phyloP scores from a whole-genome alignment of 2,113 vertebrate species.

The Platycercus adscitus region DNA sequence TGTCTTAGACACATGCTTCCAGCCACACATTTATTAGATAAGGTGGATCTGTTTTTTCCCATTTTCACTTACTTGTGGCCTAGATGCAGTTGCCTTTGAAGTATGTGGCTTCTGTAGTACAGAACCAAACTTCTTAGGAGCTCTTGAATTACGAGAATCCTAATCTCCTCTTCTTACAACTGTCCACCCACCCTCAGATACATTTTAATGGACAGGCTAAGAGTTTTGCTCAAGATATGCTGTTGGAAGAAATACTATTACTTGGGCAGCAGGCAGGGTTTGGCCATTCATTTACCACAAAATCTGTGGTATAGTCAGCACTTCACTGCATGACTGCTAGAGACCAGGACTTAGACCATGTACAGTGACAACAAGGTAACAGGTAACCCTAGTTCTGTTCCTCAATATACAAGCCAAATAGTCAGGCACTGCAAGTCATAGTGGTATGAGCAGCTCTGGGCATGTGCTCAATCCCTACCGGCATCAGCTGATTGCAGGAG shows the following conservation, averaged over 20 bases:
- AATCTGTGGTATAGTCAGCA: not conserved
- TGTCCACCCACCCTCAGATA: not conserved
- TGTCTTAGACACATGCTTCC: not conserved
- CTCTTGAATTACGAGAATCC: not conserved
- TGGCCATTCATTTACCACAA: not conserved
- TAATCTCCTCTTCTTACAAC: not conserved
- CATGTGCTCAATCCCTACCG: not conserved
- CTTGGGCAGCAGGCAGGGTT: not conserved
- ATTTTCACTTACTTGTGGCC: not conserved
- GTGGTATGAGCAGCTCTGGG: not conserved
- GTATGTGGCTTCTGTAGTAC: not conserved
- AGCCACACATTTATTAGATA: not conserved
- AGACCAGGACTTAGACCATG: not conserved
- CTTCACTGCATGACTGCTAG: not conserved
- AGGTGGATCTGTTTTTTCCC: not conserved
- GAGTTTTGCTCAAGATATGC: not conserved
- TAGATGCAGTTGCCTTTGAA: slow-evolving; percentile 22
- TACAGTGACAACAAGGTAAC: not conserved
- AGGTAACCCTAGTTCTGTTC: not conserved
- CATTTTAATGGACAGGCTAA: not conserved
- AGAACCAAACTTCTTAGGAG: not conserved
- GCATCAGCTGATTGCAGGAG: not conserved
- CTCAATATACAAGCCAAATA: not conserved
- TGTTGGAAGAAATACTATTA: not conserved
- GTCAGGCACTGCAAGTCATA: not conserved